A percentile compares a stretch with the other conserved stretches of the same genome.
Conservation (phyloP, 2,888 invertebrate species). For the Archips xylosteana region DNA sequence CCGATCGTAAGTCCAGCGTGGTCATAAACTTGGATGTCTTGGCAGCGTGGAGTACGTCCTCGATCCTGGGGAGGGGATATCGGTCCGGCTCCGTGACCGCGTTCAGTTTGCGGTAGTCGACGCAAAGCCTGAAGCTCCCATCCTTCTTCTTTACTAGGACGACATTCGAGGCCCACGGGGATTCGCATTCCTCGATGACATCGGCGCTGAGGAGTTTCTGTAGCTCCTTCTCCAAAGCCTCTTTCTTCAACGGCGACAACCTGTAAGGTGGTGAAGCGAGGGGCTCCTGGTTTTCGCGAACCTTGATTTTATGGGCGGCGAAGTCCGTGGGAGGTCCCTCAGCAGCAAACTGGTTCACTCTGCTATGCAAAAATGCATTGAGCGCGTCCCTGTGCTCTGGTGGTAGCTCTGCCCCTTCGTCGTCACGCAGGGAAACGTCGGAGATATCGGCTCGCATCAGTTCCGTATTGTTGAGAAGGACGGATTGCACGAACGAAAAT, state of each 20-base stretch:
- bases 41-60: conserved; percentile 34
- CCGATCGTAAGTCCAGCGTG: conserved; percentile 45
- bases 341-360: conserved; percentile 4
- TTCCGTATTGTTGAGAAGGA: background rate
- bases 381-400: conserved; percentile 1
- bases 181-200: conserved; percentile 21
- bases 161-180: conserved; percentile 18
- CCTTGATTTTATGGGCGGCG: too few species aligned
- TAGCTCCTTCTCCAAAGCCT: conserved; percentile 7
- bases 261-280: too few species aligned
- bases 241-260: background rate
- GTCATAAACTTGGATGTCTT: conserved; percentile 48
- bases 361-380: conserved; percentile 1
- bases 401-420: conserved; percentile 4
- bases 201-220: background rate
- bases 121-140: conserved; percentile 7
- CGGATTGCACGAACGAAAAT: conserved; percentile 2
- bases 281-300: too few species aligned
- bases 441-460: conserved; percentile 12
- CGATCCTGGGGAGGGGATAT: conserved; percentile 5
- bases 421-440: conserved; percentile 6
- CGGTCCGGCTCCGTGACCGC: conserved; percentile 13
- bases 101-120: conserved; percentile 16
- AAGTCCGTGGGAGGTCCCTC: conserved; percentile 1
- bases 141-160: conserved; percentile 14